phyloP scores from a whole-genome alignment of 1,140 invertebrate genomes.

The Drepana arcuata region DNA sequence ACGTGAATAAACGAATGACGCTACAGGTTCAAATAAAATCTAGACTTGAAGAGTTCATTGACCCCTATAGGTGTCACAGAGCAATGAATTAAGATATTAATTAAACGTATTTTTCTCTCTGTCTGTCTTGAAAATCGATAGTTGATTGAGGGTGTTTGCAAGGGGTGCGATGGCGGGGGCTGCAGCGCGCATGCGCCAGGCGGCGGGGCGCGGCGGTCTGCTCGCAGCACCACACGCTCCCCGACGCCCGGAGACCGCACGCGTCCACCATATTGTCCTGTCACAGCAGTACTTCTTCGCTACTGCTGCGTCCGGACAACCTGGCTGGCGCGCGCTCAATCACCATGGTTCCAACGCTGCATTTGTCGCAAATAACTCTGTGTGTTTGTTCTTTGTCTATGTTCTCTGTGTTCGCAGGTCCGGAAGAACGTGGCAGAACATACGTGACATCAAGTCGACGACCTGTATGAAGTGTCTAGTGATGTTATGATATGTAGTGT shows the following conservation, averaged over 20 bases:
- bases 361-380: too few relatives aligned
- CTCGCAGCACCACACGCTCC: slow-evolving; percentile 56
- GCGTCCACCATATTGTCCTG: slow-evolving; percentile 90
- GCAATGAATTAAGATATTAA: too few relatives aligned
- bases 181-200: slow-evolving; percentile 24
- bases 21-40: too few relatives aligned
- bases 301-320: slow-evolving; percentile 93
- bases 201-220: slow-evolving; percentile 28
- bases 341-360: too few relatives aligned
- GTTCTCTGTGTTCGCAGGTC: slow-evolving; percentile 14
- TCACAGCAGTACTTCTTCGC: slow-evolving; percentile 89
- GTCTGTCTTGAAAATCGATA: slow-evolving; percentile 62
- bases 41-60: too few relatives aligned
- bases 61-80: too few relatives aligned
- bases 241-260: slow-evolving; percentile 48
- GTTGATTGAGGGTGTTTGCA: slow-evolving; percentile 64
- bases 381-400: too few relatives aligned
- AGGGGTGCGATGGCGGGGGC: slow-evolving; percentile 32
- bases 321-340: slow-evolving; percentile 68
- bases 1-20: too few relatives aligned
- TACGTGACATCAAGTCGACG: too few relatives aligned
- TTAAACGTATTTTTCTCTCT: slow-evolving; percentile 43
- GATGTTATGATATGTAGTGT: too few relatives aligned
- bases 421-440: slow-evolving; percentile 11
- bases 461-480: slow-evolving; percentile 1